Conservation (phyloP, 2,888 invertebrate species). For the Bombylius discolor region DNA sequence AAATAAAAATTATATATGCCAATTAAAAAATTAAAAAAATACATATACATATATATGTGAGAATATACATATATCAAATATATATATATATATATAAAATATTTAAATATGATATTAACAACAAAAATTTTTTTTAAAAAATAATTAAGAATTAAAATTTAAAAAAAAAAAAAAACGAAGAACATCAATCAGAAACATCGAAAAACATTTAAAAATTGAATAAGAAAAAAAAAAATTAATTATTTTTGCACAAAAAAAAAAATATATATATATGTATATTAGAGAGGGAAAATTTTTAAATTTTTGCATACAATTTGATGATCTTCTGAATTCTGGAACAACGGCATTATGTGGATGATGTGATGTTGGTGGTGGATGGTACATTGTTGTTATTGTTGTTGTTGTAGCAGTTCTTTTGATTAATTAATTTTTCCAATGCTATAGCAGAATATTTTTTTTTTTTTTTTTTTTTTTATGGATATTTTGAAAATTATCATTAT, state of each 20-base stretch:
- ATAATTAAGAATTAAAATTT: constrained; percentile 1
- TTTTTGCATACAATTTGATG: background rate
- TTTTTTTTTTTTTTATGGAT: no score
- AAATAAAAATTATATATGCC: no score
- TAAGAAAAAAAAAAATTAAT: constrained; percentile 10
- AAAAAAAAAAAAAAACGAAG: constrained; percentile 6
- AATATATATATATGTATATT: constrained; percentile 8
- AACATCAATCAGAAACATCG: constrained; percentile 13
- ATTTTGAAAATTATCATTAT: no score
- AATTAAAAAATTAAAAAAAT: no score
- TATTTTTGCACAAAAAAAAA: constrained; percentile 11
- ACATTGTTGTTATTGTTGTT: background rate
- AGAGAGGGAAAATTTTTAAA: background rate
- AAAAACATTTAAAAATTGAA: constrained; percentile 7
- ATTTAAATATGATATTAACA: background rate
- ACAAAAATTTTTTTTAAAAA: background rate
- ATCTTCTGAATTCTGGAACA: background rate
- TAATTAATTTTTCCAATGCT: no score
- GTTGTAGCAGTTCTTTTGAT: background rate
- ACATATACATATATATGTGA: no score
- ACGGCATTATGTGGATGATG: background rate
- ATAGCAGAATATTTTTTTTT: no score
- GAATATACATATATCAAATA: no score
- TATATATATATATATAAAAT: no score
- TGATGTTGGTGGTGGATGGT: background rate